phyloP scores from a whole-genome alignment of 1,140 invertebrate genomes.

The Temnothorax nylanderi region DNA sequence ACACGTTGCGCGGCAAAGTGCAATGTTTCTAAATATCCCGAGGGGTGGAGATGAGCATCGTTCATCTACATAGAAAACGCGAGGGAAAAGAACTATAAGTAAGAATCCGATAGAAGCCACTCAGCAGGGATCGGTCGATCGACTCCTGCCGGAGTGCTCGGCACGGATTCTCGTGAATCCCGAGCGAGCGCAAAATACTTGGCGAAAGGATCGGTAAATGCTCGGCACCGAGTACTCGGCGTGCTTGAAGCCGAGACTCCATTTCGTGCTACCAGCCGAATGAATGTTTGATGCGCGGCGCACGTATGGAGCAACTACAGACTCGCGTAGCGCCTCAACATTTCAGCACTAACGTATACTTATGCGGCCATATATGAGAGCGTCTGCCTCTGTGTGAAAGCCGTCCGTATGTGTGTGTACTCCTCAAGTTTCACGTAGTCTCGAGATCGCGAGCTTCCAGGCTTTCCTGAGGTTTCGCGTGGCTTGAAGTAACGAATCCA shows the following conservation, averaged over 20 bases:
- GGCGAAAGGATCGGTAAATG: slow-evolving; percentile 69
- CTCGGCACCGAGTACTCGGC: slow-evolving; percentile 14
- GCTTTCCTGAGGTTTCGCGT: slow-evolving; percentile 63
- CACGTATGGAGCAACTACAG: slow-evolving; percentile 60
- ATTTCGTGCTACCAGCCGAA: slow-evolving; percentile 62
- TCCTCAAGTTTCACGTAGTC: slow-evolving; percentile 41
- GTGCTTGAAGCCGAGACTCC: slow-evolving; percentile 59
- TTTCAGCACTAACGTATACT: slow-evolving; percentile 42
- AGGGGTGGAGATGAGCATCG: background rate
- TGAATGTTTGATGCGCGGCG: slow-evolving; percentile 77
- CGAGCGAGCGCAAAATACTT: slow-evolving; percentile 64
- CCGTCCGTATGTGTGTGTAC: background rate
- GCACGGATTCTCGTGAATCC: slow-evolving; percentile 58
- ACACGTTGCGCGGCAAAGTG: background rate
- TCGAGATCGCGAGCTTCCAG: slow-evolving; percentile 61
- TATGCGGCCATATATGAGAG: slow-evolving; percentile 18
- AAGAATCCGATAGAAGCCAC: slow-evolving; percentile 6
- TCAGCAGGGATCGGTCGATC: slow-evolving; percentile 14
- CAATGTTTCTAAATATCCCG: slow-evolving; percentile 32
- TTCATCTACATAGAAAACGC: slow-evolving; percentile 10
- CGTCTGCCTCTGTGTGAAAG: background rate
- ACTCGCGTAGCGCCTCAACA: slow-evolving; percentile 42
- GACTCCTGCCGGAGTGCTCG: slow-evolving; percentile 22
- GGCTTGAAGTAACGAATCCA: slow-evolving; percentile 22
- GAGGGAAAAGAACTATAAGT: background rate